Evolutionary conservation across 2,797 vertebrate species (phyloP).

Genomic region (Trachurus trachurus): DNA sequence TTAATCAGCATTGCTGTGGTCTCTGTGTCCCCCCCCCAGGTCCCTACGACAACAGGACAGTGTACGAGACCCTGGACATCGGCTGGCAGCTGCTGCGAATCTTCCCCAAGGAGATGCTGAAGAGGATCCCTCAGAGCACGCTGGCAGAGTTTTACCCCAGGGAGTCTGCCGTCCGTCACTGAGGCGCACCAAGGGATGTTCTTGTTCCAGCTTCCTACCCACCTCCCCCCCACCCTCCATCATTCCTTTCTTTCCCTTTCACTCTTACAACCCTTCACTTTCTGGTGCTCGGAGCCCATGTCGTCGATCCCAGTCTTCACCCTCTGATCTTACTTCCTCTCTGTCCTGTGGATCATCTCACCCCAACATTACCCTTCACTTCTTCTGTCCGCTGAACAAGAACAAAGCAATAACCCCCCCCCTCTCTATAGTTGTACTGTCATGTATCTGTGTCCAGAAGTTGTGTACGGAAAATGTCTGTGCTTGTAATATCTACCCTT

Average conservation of each 20-base stretch:
- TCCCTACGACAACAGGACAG: constrained; percentile 89
- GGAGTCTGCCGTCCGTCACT: constrained; percentile 87
- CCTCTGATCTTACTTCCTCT: constrained; percentile 10
- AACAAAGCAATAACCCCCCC: constrained; percentile 53
- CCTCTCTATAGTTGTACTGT: constrained; percentile 74
- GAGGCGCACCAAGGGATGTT: constrained; percentile 23
- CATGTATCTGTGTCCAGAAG: constrained; percentile 55
- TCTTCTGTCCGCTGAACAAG: background rate
- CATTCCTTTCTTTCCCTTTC: constrained; percentile 1
- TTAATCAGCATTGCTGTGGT: background rate
- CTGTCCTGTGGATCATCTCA: background rate
- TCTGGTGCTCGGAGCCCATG: background rate
- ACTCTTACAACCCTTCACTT: background rate
- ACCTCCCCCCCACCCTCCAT: background rate
- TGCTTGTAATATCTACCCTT: constrained; percentile 52
- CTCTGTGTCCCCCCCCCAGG: constrained; percentile 53
- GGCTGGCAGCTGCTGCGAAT: constrained; percentile 98
- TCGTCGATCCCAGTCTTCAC: too few relatives aligned
- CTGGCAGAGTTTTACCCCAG: constrained; percentile 97
- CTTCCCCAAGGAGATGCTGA: constrained; percentile 99
- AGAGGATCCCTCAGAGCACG: constrained; percentile 97
- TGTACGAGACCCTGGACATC: constrained; percentile 97
- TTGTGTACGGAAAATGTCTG: constrained; percentile 64
- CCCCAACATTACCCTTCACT: background rate
- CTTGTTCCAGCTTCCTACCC: constrained; percentile 24